Conservation (phyloP, 2,888 invertebrate genomes). For the Volucella inflata region DNA sequence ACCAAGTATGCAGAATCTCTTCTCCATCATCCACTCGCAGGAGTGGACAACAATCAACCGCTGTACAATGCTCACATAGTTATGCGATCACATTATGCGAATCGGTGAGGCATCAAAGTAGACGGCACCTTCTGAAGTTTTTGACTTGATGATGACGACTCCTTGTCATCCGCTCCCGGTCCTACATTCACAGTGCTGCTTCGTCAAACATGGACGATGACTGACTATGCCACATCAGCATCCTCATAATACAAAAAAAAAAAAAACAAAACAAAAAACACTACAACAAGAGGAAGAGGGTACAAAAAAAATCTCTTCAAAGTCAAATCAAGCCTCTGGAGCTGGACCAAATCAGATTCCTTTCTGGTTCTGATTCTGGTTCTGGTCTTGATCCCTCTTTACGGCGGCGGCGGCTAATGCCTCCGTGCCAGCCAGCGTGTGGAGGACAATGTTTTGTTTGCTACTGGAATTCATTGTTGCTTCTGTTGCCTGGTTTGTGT, state of each 20-base stretch:
- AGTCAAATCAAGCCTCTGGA: conserved; percentile 76
- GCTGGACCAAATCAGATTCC: conserved; percentile 73
- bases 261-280: background rate
- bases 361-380: conserved; percentile 41
- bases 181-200: conserved; percentile 52
- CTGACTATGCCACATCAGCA: background rate
- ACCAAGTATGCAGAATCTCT: conserved; percentile 9
- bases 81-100: conserved; percentile 75
- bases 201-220: conserved; percentile 53
- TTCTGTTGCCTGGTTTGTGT: conserved; percentile 47
- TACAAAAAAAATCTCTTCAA: conserved; percentile 76
- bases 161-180: conserved; percentile 62
- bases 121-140: conserved; percentile 77
- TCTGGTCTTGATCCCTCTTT: background rate
- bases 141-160: conserved; percentile 77
- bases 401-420: conserved; percentile 42
- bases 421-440: conserved; percentile 58
- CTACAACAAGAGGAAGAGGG: background rate
- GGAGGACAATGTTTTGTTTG: conserved; percentile 73
- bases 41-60: conserved; percentile 39
- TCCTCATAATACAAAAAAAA: too few species aligned
- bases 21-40: background rate
- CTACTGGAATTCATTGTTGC: conserved; percentile 74
- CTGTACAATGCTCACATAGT: conserved; percentile 57
- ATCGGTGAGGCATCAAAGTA: conserved; percentile 77